These are phyloP conservation scores for Lasioglossum morio DNA, from an alignment of 2,888 invertebrate species.

Conservation along the genomic window DNA sequence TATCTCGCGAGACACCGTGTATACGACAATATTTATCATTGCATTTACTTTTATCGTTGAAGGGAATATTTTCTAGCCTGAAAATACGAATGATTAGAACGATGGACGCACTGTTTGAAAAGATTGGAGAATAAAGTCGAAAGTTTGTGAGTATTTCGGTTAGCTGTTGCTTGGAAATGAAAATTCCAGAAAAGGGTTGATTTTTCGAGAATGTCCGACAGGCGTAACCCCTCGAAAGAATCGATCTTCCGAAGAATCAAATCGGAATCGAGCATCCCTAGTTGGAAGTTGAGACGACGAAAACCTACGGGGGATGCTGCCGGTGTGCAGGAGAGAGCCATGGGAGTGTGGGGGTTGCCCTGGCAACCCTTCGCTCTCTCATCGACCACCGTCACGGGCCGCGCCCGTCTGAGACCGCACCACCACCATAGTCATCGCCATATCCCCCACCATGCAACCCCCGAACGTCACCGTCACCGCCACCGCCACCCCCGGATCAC, in stretches of 20 bases:
- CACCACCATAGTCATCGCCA: conserved; percentile 17
- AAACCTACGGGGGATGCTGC: conserved; percentile 69
- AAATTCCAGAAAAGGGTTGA: background rate
- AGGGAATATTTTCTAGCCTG: background rate
- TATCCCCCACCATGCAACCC: background rate
- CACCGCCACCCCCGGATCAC: conserved; percentile 49
- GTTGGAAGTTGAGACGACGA: conserved; percentile 73
- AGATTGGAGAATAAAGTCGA: background rate
- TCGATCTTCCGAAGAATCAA: background rate
- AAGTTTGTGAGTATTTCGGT: background rate
- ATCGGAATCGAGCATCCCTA: conserved; percentile 1
- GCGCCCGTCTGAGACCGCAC: conserved; percentile 81
- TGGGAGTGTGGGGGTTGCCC: conserved; percentile 71
- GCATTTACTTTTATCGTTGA: background rate
- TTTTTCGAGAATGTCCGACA: background rate
- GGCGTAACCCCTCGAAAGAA: background rate
- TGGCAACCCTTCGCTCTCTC: conserved; percentile 79
- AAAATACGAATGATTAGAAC: background rate
- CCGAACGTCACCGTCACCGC: background rate
- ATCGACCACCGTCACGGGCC: conserved; percentile 80
- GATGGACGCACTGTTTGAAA: background rate
- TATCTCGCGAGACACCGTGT: background rate
- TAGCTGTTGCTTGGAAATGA: background rate
- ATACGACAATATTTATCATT: background rate
- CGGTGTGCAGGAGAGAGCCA: conserved; percentile 39